Percentiles rank a stretch among this genome's conserved stretches.
Evolutionary conservation across 1,140 invertebrate genomes (phyloP).

Genomic region (Pseudomyrmex dendroicus): DNA sequence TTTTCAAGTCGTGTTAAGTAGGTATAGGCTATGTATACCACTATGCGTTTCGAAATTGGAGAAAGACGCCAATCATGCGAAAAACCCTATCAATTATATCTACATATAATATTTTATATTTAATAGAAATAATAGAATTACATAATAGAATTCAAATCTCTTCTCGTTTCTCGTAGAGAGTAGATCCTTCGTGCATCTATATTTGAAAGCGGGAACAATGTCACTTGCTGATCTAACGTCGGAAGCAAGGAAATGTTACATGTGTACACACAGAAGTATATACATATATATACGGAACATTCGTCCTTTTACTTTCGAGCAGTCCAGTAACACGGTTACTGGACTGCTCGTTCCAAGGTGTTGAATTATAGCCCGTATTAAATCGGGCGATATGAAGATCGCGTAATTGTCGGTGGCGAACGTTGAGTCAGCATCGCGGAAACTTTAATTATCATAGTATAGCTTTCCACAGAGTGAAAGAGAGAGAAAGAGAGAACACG

Average conservation of each 20-base stretch:
- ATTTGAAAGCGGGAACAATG: conserved; percentile 26
- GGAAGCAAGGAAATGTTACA: conserved; percentile 26
- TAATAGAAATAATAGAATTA: neutral
- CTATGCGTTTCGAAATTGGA: too few species aligned
- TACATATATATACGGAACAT: conserved; percentile 13
- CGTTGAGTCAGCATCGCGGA: conserved; percentile 49
- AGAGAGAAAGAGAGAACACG: neutral
- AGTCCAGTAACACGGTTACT: conserved; percentile 25
- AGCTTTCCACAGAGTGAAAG: conserved; percentile 12
- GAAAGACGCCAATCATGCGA: neutral
- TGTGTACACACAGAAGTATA: neutral
- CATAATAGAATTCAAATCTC: neutral
- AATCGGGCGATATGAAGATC: conserved; percentile 5
- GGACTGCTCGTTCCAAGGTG: conserved; percentile 33
- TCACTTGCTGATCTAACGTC: neutral
- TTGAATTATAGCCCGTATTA: conserved; percentile 12
- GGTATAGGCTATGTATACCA: too few species aligned
- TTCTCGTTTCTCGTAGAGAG: neutral
- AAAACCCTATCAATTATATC: too few species aligned
- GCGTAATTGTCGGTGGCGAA: conserved; percentile 28
- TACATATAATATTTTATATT: too few species aligned
- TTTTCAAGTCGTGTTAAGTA: too few species aligned
- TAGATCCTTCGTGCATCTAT: neutral
- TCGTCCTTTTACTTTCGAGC: conserved; percentile 43
- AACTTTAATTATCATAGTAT: conserved; percentile 56